phyloP scores from a whole-genome alignment of 2,113 vertebrate species.

The Laticauda colubrina region DNA sequence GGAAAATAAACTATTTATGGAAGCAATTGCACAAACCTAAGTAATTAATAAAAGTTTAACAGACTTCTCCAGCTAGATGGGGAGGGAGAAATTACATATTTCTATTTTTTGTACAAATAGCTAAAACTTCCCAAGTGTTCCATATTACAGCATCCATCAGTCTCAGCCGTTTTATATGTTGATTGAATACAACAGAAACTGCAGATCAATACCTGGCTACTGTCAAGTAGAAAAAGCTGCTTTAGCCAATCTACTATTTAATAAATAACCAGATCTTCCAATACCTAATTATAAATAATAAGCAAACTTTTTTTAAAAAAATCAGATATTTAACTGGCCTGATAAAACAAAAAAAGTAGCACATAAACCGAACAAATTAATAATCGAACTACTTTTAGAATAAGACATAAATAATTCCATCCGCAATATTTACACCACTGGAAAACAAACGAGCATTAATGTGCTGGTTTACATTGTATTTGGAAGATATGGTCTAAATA shows the following conservation, averaged over 20 bases:
- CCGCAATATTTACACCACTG: too few relatives aligned
- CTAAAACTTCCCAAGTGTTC: neutral
- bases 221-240: neutral
- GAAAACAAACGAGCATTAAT: neutral
- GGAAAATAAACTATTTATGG: neutral
- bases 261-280: neutral
- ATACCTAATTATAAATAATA: neutral
- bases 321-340: neutral
- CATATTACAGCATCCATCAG: neutral
- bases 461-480: neutral
- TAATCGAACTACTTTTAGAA: neutral
- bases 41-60: neutral
- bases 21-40: neutral
- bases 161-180: neutral
- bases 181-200: neutral
- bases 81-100: neutral
- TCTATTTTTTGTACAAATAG: neutral
- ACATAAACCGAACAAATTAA: neutral
- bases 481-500: neutral
- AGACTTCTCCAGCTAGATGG: neutral
- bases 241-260: neutral
- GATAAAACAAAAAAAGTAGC: neutral
- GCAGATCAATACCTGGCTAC: neutral
- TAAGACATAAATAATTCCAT: neutral
- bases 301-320: neutral